phyloP scores from a whole-genome alignment of 2,113 vertebrate species.

The Albula glossodonta region DNA sequence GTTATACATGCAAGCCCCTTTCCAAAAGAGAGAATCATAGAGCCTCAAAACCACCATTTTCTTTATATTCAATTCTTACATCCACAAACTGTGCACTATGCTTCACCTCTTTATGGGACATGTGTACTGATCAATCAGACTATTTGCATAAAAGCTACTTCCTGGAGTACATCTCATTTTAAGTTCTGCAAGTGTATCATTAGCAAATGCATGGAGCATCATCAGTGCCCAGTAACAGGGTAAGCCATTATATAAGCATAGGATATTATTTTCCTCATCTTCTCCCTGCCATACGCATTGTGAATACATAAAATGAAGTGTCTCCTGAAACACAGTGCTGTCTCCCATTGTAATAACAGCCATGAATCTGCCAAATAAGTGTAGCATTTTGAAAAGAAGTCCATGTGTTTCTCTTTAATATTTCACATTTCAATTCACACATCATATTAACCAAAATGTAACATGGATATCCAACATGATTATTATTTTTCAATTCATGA shows the following conservation, averaged over 20 bases:
- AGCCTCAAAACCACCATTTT: neutral
- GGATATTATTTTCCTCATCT: neutral
- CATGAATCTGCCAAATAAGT: neutral
- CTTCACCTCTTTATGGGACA: neutral
- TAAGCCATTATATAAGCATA: neutral
- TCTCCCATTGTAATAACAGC: neutral
- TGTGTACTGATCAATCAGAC: neutral
- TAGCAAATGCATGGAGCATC: neutral
- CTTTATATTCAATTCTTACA: neutral
- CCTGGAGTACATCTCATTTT: neutral
- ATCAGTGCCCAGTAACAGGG: neutral
- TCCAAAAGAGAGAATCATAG: neutral
- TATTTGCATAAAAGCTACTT: constrained; percentile 5
- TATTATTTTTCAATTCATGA: neutral
- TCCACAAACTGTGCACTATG: neutral
- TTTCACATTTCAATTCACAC: neutral
- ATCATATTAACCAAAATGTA: neutral
- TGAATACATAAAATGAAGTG: neutral
- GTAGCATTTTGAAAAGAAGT: neutral
- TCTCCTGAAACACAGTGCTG: neutral
- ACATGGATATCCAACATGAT: neutral
- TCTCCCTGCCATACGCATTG: no score
- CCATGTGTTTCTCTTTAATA: constrained; percentile 1
- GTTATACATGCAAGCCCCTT: neutral
- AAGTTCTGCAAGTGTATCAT: neutral